Base-by-base conservation (phyloP, 2,797 vertebrate species). In the Botia kubotai region DNA sequence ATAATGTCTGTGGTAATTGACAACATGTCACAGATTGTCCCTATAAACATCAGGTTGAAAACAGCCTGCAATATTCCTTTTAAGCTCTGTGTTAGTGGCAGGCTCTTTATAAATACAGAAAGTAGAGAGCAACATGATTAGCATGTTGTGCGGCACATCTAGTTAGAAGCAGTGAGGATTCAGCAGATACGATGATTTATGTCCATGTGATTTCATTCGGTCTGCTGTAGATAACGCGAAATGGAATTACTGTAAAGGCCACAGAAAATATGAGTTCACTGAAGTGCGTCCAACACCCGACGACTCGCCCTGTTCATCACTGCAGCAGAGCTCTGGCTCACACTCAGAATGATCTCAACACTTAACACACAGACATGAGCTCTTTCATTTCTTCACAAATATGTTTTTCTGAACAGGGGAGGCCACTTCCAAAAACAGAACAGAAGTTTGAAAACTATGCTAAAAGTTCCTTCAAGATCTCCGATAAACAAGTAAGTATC, bases 371-470 rank as follows among this genome's bases (percentile, higher is more conserved):
- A 73, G 33, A 72, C 82, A 67, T 50, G 68, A 60, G 60, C 48
- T 68, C 55, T 73, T 80, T 63, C 74, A 68, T 50, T 76, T 74
- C 36, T 72, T 43, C 73, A 75, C 52, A 80, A 75, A 70, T 78
- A 21, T 84, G 68, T 77, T 77, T 65, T 19, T 82, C 52, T 71
- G 46, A 58, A 72, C 87, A 95, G 94, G 93, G 94, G 7, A 93
- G 89, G 77, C 73, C 90, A 3, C 85, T 95, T 55, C 94, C 94
- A 29, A 95, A 94, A 89, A 93, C 92, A 0, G 90, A 94, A 88
- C 92, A 93, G 91, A 95, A 95, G 88, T 94, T 95, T 87, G 93
- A 94, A 87, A 95, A 95, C 79, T 94, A 86, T 36, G 90, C 93
- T 81, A 93, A 26, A 87, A 92, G 81, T 78, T 72, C 88, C 70